Evolutionary conservation across 2,797 vertebrate genomes (phyloP), one percentile per base, ranked within the genome.

Genomic region (Echeneis naucrates): DNA sequence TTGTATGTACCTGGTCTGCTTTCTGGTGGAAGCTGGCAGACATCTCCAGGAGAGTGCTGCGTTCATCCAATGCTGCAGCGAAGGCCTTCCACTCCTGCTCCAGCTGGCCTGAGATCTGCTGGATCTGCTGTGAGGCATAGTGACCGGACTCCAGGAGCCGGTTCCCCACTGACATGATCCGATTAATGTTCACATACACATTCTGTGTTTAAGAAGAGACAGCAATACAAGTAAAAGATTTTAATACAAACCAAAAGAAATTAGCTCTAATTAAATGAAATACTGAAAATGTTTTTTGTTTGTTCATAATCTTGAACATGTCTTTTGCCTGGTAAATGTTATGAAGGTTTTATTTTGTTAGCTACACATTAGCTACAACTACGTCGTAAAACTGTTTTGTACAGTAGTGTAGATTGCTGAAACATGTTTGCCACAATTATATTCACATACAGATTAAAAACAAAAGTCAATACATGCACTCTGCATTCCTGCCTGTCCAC

Each of bases 41-140:
- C 98, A 99, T 99, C 89, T 99, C 98, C 87, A 99, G 89, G 81
- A 99, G 91, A 0, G 98, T 97, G 91, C 98, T 99, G 66, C 98
- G 97, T 77, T 99, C 98, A 0, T 99, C 98, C 91, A 99, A 90
- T 9, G 98, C 98, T 3, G 98, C 98, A 2, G 98, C 98, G 10
- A 99, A 99, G 0, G 97, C 97, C 87, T 99, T 99, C 98, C 98
- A 99, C 83, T 99, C 98, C 87, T 98, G 97, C 82, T 99, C 98
- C 91, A 99, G 68, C 93, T 99, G 98, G 75, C 93, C 93, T 4
- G 98, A 97, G 57, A 99, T 99, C 95, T 99, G 98, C 82, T 98
- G 97, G 85, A 99, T 99, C 90, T 99, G 98, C 92, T 98, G 97
- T 0, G 98, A 98, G 60, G 98, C 98, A 0, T 99, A 99, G 91